These are phyloP conservation scores for Caloenas nicobarica DNA, from an alignment of 2,113 vertebrate genomes.

Conservation along the genomic window DNA sequence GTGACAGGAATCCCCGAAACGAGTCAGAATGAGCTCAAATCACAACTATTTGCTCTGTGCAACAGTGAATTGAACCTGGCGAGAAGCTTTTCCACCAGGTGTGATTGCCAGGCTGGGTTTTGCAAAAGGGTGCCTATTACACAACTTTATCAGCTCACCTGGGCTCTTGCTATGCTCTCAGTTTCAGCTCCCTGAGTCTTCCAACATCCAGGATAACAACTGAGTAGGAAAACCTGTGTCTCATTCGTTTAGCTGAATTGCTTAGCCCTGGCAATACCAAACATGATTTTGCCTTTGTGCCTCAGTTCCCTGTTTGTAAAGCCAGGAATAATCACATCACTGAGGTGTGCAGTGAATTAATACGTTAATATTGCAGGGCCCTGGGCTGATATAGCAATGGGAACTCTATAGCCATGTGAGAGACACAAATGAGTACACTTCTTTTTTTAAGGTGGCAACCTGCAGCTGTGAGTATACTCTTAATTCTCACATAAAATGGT, in stretches of 20 bases:
- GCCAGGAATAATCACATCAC: background rate
- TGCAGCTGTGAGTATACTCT: background rate
- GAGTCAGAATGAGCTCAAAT: background rate
- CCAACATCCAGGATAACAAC: background rate
- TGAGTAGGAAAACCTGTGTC: background rate
- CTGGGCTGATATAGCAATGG: fast-evolving
- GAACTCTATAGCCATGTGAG: background rate
- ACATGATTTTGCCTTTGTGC: background rate
- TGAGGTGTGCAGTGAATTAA: background rate
- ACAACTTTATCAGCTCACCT: background rate
- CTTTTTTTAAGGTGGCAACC: background rate
- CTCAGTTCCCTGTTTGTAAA: background rate
- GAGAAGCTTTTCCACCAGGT: background rate
- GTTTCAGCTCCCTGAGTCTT: background rate
- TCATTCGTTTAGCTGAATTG: background rate
- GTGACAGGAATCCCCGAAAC: background rate
- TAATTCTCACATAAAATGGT: background rate
- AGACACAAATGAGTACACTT: background rate
- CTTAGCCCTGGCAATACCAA: background rate
- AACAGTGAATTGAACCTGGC: background rate
- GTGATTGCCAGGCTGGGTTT: background rate
- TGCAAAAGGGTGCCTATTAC: background rate
- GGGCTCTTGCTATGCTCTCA: fast-evolving
- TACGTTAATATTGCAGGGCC: background rate
- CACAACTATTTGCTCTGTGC: background rate